Conservation (phyloP, 1,140 invertebrate species). For the Cheumatopsyche charites region DNA sequence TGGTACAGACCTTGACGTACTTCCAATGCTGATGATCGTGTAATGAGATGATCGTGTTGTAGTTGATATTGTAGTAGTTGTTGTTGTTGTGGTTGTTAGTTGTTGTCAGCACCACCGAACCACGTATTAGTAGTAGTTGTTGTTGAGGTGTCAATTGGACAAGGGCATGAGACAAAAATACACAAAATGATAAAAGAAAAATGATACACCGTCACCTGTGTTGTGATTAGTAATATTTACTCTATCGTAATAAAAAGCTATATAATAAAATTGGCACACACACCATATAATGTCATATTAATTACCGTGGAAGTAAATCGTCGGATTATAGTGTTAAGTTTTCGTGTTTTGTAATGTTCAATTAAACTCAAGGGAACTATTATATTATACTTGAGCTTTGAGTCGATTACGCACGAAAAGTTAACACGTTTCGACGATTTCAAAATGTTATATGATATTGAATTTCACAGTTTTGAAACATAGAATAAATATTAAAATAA, state of each 20-base stretch:
- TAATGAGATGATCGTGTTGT: constrained; percentile 31
- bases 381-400: too few species aligned
- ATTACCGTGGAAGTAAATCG: background rate
- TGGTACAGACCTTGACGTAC: constrained; percentile 75
- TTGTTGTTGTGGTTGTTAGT: background rate
- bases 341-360: too few species aligned
- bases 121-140: constrained; percentile 28
- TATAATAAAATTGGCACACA: background rate
- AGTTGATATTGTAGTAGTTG: constrained; percentile 24
- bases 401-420: too few species aligned
- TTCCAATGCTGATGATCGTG: constrained; percentile 73
- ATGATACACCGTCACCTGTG: constrained; percentile 22
- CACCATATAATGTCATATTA: constrained; percentile 20
- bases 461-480: too few species aligned
- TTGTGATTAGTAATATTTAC: background rate
- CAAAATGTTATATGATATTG: too few species aligned
- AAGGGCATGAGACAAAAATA: background rate
- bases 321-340: background rate
- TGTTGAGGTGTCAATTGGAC: constrained; percentile 3
- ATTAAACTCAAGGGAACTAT: too few species aligned
- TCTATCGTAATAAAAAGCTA: background rate
- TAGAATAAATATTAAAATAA: too few species aligned
- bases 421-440: too few species aligned
- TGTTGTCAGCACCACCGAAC: constrained; percentile 13
- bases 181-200: constrained; percentile 17